These are phyloP conservation scores for Cervus canadensis DNA, from an alignment of 2,113 vertebrate genomes.

Conservation along the genomic window DNA sequence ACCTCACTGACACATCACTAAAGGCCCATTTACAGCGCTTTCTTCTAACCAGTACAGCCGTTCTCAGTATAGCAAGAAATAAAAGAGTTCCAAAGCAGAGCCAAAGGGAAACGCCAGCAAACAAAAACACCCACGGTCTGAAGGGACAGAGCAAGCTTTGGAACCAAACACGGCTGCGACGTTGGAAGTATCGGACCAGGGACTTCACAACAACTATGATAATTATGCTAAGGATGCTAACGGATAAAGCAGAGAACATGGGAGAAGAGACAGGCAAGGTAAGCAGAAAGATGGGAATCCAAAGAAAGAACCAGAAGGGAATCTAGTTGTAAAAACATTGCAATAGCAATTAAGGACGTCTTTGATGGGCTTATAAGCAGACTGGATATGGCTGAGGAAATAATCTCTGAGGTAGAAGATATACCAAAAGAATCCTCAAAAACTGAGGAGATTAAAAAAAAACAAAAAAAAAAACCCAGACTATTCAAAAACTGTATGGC, in stretches of 20 bases:
- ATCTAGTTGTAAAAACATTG: not conserved
- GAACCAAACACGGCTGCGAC: not conserved
- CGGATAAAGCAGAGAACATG: not conserved
- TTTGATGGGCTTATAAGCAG: not conserved
- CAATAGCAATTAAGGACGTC: not conserved
- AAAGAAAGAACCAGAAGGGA: not conserved
- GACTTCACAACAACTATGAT: not conserved
- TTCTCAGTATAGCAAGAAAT: not conserved
- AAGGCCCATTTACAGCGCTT: not conserved
- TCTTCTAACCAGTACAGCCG: not conserved
- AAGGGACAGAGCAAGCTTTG: not conserved
- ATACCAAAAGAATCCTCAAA: not conserved
- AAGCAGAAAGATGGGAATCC: not conserved
- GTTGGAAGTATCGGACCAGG: not conserved
- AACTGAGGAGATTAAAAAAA: not conserved
- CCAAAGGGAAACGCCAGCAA: not conserved
- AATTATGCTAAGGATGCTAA: not conserved
- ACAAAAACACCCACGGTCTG: not conserved
- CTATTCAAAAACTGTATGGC: not conserved
- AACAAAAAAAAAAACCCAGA: fast-evolving
- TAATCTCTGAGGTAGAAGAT: not conserved
- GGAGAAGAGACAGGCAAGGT: not conserved
- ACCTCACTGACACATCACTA: not conserved
- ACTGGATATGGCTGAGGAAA: not conserved
- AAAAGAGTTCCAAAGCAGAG: not conserved